Percentiles rank a stretch among this genome's conserved stretches.
Evolutionary conservation across 2,888 invertebrate genomes (phyloP).

Genomic region (Physocephala rufipes): DNA sequence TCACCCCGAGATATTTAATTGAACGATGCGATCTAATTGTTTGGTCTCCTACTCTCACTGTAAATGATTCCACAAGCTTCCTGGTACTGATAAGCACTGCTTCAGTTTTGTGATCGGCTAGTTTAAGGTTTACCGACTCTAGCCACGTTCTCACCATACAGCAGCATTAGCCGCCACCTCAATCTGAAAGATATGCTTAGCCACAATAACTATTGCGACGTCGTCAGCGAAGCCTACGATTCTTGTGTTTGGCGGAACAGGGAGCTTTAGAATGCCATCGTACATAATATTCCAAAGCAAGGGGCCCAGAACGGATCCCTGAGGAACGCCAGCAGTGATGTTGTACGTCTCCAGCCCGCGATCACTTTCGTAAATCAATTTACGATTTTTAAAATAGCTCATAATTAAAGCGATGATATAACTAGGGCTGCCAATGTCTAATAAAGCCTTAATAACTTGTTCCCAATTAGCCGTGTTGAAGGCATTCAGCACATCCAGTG

Average conservation of each 20-base stretch:
- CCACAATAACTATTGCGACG: background rate
- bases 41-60: background rate
- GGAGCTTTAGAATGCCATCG: background rate
- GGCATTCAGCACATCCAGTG: background rate
- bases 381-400: background rate
- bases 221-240: background rate
- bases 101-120: conserved; percentile 3
- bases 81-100: background rate
- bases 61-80: background rate
- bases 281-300: background rate
- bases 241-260: background rate
- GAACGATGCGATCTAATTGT: background rate
- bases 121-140: background rate
- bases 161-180: background rate
- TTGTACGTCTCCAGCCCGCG: background rate
- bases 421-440: background rate
- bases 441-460: background rate
- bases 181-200: background rate
- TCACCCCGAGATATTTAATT: background rate
- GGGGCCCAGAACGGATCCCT: background rate
- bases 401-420: background rate
- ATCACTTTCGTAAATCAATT: background rate
- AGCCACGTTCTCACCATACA: background rate
- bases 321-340: background rate
- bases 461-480: background rate